phyloP scores from a whole-genome alignment of 2,797 vertebrate genomes.

The Sebastes hubbsi region DNA sequence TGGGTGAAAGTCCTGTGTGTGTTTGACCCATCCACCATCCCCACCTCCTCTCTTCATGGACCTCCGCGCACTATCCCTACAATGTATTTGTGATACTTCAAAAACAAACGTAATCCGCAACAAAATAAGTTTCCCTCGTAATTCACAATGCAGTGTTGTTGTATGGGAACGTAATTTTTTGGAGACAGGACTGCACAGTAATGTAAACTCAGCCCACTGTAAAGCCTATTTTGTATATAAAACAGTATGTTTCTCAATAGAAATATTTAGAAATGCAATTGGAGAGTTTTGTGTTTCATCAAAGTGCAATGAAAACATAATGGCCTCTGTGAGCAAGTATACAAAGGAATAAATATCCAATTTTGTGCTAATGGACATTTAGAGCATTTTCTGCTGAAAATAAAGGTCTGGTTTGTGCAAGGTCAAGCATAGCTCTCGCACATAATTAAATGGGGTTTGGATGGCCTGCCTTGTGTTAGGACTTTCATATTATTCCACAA shows the following conservation, averaged over 20 bases:
- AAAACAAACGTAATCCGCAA: no score
- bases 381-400: background rate
- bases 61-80: no score
- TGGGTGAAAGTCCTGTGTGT: no score
- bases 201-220: background rate
- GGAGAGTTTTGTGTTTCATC: background rate
- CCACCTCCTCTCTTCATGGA: no score
- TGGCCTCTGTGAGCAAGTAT: background rate
- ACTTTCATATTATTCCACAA: background rate
- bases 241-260: background rate
- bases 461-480: background rate
- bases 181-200: no score
- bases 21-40: no score
- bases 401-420: background rate
- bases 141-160: no score
- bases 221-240: background rate
- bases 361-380: background rate
- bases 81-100: no score
- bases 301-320: no score
- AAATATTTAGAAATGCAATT: background rate
- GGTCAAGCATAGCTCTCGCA: background rate
- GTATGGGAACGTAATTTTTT: accelerated
- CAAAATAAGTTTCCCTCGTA: no score
- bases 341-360: background rate
- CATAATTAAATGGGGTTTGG: background rate